A percentile compares a stretch with the other conserved stretches of the same genome.
phyloP scores from a whole-genome alignment of 2,888 invertebrate genomes.

The Tortricodes alternella region DNA sequence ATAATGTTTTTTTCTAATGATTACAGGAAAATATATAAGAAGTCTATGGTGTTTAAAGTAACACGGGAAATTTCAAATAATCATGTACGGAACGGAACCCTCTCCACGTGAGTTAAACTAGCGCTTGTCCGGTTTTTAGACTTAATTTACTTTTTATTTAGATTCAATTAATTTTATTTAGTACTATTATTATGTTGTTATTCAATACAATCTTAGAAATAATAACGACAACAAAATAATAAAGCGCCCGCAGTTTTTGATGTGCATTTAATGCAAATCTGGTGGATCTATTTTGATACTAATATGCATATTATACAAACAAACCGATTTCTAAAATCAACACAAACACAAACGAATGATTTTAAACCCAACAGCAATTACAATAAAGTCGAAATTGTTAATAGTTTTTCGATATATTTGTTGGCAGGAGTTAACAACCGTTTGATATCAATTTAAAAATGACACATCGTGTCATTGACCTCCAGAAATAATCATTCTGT shows the following conservation, averaged over 20 bases:
- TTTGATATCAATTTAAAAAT: constrained; percentile 2
- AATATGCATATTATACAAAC: background rate
- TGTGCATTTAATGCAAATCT: background rate
- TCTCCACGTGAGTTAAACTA: too few relatives aligned
- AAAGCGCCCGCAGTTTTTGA: background rate
- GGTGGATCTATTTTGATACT: background rate
- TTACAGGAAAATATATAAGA: too few relatives aligned
- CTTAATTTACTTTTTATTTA: too few relatives aligned
- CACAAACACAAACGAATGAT: background rate
- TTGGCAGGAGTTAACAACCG: background rate
- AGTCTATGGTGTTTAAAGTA: too few relatives aligned
- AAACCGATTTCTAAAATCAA: background rate
- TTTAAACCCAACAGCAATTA: background rate
- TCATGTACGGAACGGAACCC: too few relatives aligned
- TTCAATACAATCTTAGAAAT: too few relatives aligned
- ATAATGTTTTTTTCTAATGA: too few relatives aligned
- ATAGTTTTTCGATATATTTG: background rate
- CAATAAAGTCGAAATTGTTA: background rate
- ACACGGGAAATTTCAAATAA: too few relatives aligned
- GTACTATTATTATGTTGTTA: too few relatives aligned
- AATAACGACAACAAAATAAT: background rate
- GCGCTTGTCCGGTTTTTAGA: too few relatives aligned
- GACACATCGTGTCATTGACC: constrained; percentile 14
- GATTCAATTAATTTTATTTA: too few relatives aligned
- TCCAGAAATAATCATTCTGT: background rate